phyloP scores from a whole-genome alignment of 1,140 invertebrate species.

The Monomorium pharaonis region DNA sequence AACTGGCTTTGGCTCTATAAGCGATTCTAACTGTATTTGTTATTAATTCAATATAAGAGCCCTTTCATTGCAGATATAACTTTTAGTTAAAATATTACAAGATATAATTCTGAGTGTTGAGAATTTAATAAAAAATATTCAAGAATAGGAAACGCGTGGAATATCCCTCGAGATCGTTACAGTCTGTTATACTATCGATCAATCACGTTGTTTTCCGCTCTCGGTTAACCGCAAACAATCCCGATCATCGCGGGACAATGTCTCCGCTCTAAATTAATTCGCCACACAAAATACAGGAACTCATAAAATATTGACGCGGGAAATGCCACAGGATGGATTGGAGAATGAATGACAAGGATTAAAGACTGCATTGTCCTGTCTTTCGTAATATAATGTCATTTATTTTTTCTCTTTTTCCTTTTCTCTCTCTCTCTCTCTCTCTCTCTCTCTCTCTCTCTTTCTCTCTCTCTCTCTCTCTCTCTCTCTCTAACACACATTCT shows the following conservation, averaged over 20 bases:
- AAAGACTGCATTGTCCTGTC: conserved; percentile 3
- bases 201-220: conserved; percentile 30
- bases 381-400: conserved; percentile 43
- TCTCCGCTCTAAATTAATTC: conserved; percentile 49
- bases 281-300: background rate
- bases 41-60: no score
- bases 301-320: conserved; percentile 40
- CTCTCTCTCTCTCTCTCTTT: background rate
- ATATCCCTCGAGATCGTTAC: background rate
- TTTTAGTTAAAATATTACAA: no score
- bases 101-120: background rate
- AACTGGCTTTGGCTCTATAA: no score
- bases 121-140: background rate
- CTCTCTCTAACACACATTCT: background rate
- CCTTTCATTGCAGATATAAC: no score
- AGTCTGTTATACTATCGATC: conserved; percentile 49
- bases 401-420: background rate
- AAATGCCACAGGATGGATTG: background rate
- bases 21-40: no score
- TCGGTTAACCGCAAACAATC: conserved; percentile 39
- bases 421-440: background rate
- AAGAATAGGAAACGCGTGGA: background rate
- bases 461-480: background rate
- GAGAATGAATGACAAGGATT: background rate
- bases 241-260: background rate